These are phyloP conservation scores for Cataglyphis albicans DNA, from an alignment of 2,888 invertebrate species.

Conservation along the genomic window DNA sequence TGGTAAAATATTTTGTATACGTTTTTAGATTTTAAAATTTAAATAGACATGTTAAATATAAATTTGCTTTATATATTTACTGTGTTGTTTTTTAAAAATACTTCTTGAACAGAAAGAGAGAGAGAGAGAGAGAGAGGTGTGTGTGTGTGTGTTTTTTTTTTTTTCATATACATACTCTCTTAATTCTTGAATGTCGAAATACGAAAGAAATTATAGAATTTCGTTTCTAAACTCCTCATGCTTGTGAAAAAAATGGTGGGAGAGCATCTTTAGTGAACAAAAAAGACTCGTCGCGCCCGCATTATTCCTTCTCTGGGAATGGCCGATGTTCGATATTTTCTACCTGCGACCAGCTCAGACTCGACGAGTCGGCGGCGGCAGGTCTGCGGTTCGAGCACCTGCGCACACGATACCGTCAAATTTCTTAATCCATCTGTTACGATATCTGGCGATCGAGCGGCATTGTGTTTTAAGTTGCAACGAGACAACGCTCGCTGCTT, in stretches of 20 bases:
- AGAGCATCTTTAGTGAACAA: background rate
- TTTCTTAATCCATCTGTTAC: slow-evolving; percentile 79
- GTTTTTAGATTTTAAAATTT: background rate
- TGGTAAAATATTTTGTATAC: background rate
- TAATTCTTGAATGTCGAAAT: background rate
- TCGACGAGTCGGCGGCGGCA: background rate
- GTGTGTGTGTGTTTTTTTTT: too few relatives aligned
- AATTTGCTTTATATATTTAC: background rate
- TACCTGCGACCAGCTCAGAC: background rate
- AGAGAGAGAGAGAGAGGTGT: background rate
- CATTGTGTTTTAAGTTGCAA: slow-evolving; percentile 73
- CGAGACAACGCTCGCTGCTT: slow-evolving; percentile 59
- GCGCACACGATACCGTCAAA: slow-evolving; percentile 73
- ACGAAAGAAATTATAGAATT: background rate
- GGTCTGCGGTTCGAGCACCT: slow-evolving; percentile 54
- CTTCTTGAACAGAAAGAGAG: background rate
- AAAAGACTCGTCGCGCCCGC: background rate
- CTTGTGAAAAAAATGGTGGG: background rate
- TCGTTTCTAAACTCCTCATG: background rate
- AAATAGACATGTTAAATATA: background rate
- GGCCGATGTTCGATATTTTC: background rate
- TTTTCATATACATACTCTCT: background rate
- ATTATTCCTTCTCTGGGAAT: background rate
- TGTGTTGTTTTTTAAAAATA: background rate
- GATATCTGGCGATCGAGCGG: slow-evolving; percentile 74